Conservation (phyloP, 1,140 invertebrate species). For the Diorhabda elongata region DNA sequence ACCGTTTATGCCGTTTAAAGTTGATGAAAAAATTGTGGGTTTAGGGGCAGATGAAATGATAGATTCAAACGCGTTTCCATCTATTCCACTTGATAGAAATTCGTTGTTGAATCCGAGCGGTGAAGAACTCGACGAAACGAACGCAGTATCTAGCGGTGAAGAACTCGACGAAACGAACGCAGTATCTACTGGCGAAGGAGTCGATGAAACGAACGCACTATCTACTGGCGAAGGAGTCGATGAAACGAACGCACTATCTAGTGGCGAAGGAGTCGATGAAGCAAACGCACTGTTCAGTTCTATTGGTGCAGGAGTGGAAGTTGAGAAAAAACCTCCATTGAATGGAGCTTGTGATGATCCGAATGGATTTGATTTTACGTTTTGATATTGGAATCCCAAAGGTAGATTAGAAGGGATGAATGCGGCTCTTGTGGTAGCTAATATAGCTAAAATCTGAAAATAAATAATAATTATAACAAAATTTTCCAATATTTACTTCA, state of each 20-base stretch:
- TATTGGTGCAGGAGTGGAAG: slow-evolving; percentile 3
- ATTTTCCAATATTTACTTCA: too few relatives aligned
- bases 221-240: neutral
- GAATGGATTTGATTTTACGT: too few relatives aligned
- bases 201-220: neutral
- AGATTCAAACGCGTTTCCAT: neutral
- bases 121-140: neutral
- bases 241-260: neutral
- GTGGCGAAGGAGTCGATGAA: slow-evolving; percentile 13
- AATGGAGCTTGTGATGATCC: neutral
- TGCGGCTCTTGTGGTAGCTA: too few relatives aligned
- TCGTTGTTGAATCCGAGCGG: neutral
- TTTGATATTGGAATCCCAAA: too few relatives aligned
- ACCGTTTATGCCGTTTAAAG: neutral
- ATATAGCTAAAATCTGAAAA: too few relatives aligned
- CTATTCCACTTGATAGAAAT: neutral
- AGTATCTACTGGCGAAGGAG: neutral
- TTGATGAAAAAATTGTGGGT: neutral
- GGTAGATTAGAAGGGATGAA: too few relatives aligned
- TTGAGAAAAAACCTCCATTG: neutral
- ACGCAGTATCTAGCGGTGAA: neutral
- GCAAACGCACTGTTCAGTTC: neutral
- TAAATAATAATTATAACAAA: too few relatives aligned
- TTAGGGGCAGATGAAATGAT: neutral
- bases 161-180: neutral